These are phyloP conservation scores for Crepidodera aurea DNA, from an alignment of 2,888 invertebrate species.

Conservation along the genomic window DNA sequence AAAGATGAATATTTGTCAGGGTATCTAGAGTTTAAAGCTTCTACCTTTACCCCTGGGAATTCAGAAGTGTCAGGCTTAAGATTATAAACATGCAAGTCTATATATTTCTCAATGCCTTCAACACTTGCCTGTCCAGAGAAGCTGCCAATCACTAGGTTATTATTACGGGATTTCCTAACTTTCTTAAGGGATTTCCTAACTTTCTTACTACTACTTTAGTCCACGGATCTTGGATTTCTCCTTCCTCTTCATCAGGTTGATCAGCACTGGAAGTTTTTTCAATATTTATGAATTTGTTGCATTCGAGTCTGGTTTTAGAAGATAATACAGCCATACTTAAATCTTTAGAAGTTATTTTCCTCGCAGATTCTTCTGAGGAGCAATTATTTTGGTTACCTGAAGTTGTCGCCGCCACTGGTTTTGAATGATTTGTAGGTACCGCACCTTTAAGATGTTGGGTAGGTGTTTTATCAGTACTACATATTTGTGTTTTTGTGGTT, in stretches of 20 bases:
- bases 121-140: slow-evolving; percentile 1
- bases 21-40: not conserved
- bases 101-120: slow-evolving; percentile 2
- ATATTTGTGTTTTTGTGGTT: slow-evolving; percentile 1
- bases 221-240: not conserved
- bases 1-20: not conserved
- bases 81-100: too few species aligned
- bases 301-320: not conserved
- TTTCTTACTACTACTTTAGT: not conserved
- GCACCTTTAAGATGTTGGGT: not conserved
- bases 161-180: too few species aligned
- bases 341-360: too few species aligned
- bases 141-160: slow-evolving; percentile 1
- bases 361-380: too few species aligned
- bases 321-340: too few species aligned
- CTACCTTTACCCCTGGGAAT: not conserved
- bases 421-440: too few species aligned
- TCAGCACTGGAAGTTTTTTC: not conserved
- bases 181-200: too few species aligned
- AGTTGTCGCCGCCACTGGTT: not conserved
- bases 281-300: not conserved
- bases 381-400: too few species aligned
- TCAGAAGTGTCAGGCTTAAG: not conserved
- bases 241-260: not conserved
- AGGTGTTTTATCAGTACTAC: not conserved